Evolutionary conservation across 2,888 invertebrate species (phyloP).

Genomic region (Oegoconia quadripuncta): DNA sequence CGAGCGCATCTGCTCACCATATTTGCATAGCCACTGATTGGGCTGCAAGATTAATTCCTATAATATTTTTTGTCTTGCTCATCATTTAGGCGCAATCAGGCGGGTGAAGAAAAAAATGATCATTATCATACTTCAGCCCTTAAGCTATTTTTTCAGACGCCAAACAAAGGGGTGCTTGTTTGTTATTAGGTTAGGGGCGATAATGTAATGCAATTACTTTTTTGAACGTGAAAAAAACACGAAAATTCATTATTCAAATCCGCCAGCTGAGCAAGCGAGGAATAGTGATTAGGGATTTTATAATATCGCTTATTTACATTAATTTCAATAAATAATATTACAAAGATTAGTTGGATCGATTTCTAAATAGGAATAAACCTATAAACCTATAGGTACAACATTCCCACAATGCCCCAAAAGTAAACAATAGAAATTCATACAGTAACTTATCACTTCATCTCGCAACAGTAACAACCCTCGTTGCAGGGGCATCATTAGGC

Average conservation of each 20-base stretch:
- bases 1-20: constrained; percentile 64
- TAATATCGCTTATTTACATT: constrained; percentile 9
- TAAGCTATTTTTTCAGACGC: constrained; percentile 74
- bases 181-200: constrained; percentile 77
- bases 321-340: constrained; percentile 4
- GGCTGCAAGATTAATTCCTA: constrained; percentile 71
- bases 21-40: constrained; percentile 75
- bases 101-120: constrained; percentile 65
- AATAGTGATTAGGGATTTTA: constrained; percentile 55
- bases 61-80: constrained; percentile 75
- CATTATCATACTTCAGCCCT: constrained; percentile 77
- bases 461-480: constrained; percentile 61
- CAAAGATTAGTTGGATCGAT: too few relatives aligned
- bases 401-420: constrained; percentile 29
- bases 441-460: constrained; percentile 74
- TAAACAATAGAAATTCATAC: constrained; percentile 57
- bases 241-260: constrained; percentile 74
- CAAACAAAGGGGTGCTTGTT: constrained; percentile 76
- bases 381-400: too few relatives aligned
- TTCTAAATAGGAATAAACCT: too few relatives aligned
- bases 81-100: constrained; percentile 75
- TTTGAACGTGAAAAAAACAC: constrained; percentile 53
- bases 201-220: constrained; percentile 77
- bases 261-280: constrained; percentile 70
- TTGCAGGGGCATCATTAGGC: constrained; percentile 68